Percentiles rank a stretch among this genome's conserved stretches.
These are phyloP conservation scores for Eupithecia abbreviata DNA, from an alignment of 2,888 invertebrate species.

Conservation along the genomic window DNA sequence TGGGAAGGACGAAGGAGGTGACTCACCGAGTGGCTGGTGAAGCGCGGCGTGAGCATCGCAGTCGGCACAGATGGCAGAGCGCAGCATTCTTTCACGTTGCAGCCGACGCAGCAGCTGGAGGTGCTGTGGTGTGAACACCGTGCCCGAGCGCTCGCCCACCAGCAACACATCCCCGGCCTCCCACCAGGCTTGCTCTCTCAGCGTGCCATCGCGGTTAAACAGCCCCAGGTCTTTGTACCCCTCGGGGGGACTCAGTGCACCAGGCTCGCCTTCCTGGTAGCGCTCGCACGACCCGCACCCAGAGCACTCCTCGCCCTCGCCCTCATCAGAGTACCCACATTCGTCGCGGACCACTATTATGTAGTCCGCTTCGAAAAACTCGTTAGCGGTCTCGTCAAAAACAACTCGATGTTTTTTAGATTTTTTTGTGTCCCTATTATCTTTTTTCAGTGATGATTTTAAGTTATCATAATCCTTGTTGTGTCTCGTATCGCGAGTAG, in stretches of 20 bases:
- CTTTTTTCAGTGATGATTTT: constrained; percentile 90
- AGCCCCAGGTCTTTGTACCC: constrained; percentile 94
- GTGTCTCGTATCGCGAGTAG: constrained; percentile 79
- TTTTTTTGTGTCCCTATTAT: constrained; percentile 75
- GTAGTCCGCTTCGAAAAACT: constrained; percentile 96
- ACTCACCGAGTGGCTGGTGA: constrained; percentile 80
- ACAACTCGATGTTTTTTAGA: constrained; percentile 91
- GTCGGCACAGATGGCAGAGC: constrained; percentile 82
- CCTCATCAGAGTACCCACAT: constrained; percentile 91
- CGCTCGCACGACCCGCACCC: constrained; percentile 80
- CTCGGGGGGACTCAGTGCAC: constrained; percentile 95
- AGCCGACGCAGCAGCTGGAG: constrained; percentile 86
- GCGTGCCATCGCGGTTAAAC: constrained; percentile 82
- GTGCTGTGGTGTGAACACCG: constrained; percentile 87
- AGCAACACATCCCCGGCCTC: constrained; percentile 84
- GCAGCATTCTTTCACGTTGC: constrained; percentile 84
- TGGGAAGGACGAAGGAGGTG: constrained; percentile 48
- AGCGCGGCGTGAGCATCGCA: constrained; percentile 78
- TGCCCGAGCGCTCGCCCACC: constrained; percentile 82
- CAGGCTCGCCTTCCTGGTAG: constrained; percentile 90
- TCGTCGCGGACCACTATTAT: constrained; percentile 95
- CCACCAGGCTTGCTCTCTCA: constrained; percentile 84
- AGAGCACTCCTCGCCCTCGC: constrained; percentile 89
- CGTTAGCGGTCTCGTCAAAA: constrained; percentile 94
- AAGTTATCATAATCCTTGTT: constrained; percentile 86